Conservation (phyloP, 64 coral and sea anemone genomes). For the Porites australiensis region DNA sequence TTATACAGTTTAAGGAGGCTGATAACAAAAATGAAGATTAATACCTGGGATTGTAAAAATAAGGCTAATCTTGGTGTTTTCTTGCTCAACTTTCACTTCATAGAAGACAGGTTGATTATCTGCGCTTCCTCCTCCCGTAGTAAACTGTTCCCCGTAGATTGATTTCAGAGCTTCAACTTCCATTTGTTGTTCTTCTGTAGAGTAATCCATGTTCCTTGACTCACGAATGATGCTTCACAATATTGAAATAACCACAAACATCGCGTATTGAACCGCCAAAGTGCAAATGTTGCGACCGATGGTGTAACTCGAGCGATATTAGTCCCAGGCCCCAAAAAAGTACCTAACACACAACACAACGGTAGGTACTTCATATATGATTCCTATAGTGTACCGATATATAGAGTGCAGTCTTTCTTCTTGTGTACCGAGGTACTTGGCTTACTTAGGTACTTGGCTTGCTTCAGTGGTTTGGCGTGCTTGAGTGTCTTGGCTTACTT, state of each 20-base stretch:
- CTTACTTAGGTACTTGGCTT: too few species aligned
- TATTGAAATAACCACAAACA: not conserved
- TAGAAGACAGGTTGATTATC: not conserved
- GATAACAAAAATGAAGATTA: too few species aligned
- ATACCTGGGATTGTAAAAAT: constrained; percentile 58
- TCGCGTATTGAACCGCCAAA: not conserved
- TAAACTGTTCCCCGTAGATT: constrained; percentile 64
- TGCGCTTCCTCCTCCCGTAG: not conserved
- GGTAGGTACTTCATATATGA: too few species aligned
- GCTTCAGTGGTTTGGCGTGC: too few species aligned
- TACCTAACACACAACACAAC: too few species aligned
- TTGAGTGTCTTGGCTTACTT: too few species aligned
- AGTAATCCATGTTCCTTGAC: not conserved
- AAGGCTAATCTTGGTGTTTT: not conserved
- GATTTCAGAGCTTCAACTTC: constrained; percentile 57
- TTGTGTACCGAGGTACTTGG: too few species aligned
- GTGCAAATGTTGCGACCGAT: not conserved
- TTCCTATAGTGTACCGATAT: too few species aligned
- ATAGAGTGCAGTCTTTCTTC: too few species aligned
- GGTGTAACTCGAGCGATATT: not conserved
- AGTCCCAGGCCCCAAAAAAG: not conserved
- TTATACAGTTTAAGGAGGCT: too few species aligned
- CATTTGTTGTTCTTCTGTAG: constrained; percentile 41
- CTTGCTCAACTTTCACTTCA: constrained; percentile 37
- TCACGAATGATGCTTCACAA: not conserved